Base-by-base conservation (phyloP, 2,888 invertebrate species). In the Caenorhabditis sp. region DNA sequence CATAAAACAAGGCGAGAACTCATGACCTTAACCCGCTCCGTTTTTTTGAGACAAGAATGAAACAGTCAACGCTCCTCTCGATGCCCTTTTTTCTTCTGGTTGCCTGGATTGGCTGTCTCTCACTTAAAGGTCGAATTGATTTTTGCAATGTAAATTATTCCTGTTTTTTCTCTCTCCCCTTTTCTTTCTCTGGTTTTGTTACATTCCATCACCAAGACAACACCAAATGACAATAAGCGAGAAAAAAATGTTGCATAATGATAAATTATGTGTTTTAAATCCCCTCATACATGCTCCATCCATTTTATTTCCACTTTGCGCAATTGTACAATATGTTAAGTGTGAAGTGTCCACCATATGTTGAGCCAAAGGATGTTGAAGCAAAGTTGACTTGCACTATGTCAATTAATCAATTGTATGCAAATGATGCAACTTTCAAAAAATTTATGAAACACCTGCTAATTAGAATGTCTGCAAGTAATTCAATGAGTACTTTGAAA, bases 291-390 rank as follows among this genome's bases (percentile, higher is more conserved):
- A 17, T 17, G 43, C 43, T 10, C 31, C 31, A 31, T 31, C 31
- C 4, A 31, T 31, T 31, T 31, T 43, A 14, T 3, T 17, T 3
- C 43, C 17, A 43, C 43, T 71, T 73, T 63, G 50, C 73, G 73
- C 63, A 73, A 73, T 59, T 25, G 59, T 59, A 68, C 73, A 73
- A 65, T 63, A 62, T 66, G 73, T 73, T 73, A 68, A 68, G 68
- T 73, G 68, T 68, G 68, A 43, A 43, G 43, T 43, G 43, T 43
- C 3, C 17, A 17, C 43, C 43, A 43, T 52, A 52, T 52, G 52
- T 23, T 52, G 52, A 52, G 2, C 4, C 3, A 4, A 14, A 50
- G 20, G 7, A 17, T 52, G 5, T 52, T 21, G 21, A 52, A 52
- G 21, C 8, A 52, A 52, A 52, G n/a, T 4, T 21, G 14, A 43